These are phyloP conservation scores for Blastomussa wellsi DNA, from an alignment of 92 coral and sea anemone genomes.

Conservation along the genomic window DNA sequence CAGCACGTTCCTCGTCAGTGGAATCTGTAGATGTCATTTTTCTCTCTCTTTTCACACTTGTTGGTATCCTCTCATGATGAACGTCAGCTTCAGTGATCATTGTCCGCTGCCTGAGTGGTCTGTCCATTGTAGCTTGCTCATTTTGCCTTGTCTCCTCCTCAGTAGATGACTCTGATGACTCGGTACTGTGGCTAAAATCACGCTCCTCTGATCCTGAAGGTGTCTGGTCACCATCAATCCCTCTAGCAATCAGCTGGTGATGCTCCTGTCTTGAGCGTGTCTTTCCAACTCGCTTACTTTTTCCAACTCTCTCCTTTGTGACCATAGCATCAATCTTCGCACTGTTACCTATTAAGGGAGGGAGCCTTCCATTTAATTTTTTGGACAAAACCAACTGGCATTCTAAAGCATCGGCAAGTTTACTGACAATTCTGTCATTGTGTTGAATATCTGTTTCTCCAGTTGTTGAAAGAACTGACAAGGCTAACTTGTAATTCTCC, in stretches of 20 bases:
- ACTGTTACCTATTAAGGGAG: slow-evolving; percentile 24
- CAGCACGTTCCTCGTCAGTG: slow-evolving; percentile 24
- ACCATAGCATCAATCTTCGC: slow-evolving; percentile 28
- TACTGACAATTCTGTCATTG: slow-evolving; percentile 88
- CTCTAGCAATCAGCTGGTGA: slow-evolving; percentile 88
- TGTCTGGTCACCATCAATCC: slow-evolving; percentile 75
- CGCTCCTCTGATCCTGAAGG: slow-evolving; percentile 44
- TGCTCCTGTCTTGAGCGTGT: slow-evolving; percentile 86
- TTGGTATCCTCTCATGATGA: slow-evolving; percentile 11
- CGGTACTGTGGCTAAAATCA: background rate
- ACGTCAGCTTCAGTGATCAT: slow-evolving; percentile 29
- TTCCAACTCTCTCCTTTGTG: slow-evolving; percentile 43
- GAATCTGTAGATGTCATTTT: slow-evolving; percentile 36
- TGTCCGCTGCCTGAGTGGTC: slow-evolving; percentile 23
- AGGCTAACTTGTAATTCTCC: slow-evolving; percentile 76
- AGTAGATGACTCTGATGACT: slow-evolving; percentile 3
- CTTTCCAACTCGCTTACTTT: slow-evolving; percentile 57
- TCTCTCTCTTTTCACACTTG: background rate
- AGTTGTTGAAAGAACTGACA: slow-evolving; percentile 70
- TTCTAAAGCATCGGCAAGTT: slow-evolving; percentile 90
- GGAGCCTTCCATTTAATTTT: slow-evolving; percentile 42
- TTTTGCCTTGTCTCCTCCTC: background rate
- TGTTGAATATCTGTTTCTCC: slow-evolving; percentile 55
- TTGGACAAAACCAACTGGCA: slow-evolving; percentile 64
- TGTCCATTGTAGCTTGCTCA: background rate